phyloP scores from a whole-genome alignment of 2,888 invertebrate genomes.

The Synergus laeviventris region DNA sequence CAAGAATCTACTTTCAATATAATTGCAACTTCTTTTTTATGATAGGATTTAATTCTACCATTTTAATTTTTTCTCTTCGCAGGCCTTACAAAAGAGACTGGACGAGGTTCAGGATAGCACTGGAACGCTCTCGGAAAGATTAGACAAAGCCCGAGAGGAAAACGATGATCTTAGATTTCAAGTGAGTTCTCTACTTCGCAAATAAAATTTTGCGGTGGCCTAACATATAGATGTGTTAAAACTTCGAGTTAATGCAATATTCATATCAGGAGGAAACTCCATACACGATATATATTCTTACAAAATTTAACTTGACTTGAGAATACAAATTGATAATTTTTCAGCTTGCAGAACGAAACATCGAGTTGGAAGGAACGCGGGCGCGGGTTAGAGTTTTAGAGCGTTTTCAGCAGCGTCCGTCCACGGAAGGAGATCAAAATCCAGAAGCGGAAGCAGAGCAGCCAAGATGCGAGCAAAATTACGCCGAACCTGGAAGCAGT shows the following conservation, averaged over 20 bases:
- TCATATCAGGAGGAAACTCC: background rate
- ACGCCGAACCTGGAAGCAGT: constrained; percentile 80
- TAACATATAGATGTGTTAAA: background rate
- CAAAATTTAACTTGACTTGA: background rate
- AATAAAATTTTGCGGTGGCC: background rate
- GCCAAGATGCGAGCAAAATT: constrained; percentile 66
- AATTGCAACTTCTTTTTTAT: background rate
- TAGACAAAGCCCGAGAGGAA: constrained; percentile 86
- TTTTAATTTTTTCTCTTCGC: constrained; percentile 65
- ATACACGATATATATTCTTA: background rate
- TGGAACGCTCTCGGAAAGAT: constrained; percentile 81
- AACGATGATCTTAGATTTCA: constrained; percentile 90
- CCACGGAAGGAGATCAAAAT: constrained; percentile 75
- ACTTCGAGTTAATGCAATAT: background rate
- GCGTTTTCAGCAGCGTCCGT: constrained; percentile 76
- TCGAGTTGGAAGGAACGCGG: constrained; percentile 89
- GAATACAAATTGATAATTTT: constrained; percentile 46
- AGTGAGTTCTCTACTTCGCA: constrained; percentile 76
- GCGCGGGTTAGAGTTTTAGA: constrained; percentile 87
- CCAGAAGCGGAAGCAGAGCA: constrained; percentile 73
- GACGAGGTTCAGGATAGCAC: constrained; percentile 84
- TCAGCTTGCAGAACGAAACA: constrained; percentile 89
- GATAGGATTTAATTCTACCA: background rate
- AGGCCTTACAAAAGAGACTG: constrained; percentile 86
- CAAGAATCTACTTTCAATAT: background rate